phyloP scores from a whole-genome alignment of 2,888 invertebrate genomes.

The Cheilosia impressa region DNA sequence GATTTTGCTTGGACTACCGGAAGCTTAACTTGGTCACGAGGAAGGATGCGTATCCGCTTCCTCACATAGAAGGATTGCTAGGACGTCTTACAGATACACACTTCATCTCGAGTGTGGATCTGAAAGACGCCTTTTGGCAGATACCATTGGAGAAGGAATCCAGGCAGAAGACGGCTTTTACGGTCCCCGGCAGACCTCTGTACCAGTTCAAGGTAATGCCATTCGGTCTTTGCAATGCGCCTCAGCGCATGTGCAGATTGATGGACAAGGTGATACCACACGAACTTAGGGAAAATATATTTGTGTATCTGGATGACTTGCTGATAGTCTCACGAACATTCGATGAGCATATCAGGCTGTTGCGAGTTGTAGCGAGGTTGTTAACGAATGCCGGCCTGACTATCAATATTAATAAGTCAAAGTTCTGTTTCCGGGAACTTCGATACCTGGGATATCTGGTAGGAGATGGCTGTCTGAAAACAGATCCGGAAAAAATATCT shows the following conservation, averaged over 20 bases:
- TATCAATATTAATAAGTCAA: conserved; percentile 5
- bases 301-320: background rate
- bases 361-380: background rate
- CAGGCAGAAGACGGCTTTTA: conserved; percentile 44
- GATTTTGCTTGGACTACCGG: conserved; percentile 52
- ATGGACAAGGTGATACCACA: background rate
- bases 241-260: no score
- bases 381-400: background rate
- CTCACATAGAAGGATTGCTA: conserved; percentile 7
- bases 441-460: conserved; percentile 27
- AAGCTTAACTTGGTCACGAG: no score
- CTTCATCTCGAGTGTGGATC: conserved; percentile 11
- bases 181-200: conserved; percentile 44
- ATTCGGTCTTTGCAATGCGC: background rate
- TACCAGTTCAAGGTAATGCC: background rate
- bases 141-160: conserved; percentile 16
- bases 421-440: conserved; percentile 16
- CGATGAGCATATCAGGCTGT: conserved; percentile 1
- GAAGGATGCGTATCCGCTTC: conserved; percentile 47
- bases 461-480: conserved; percentile 9
- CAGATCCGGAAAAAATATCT: conserved; percentile 10
- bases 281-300: background rate
- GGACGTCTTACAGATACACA: conserved; percentile 6
- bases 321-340: conserved; percentile 1
- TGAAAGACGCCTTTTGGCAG: conserved; percentile 53